Evolutionary conservation across 1,140 invertebrate genomes (phyloP).

Genomic region (Zaprionus tsacasi): DNA sequence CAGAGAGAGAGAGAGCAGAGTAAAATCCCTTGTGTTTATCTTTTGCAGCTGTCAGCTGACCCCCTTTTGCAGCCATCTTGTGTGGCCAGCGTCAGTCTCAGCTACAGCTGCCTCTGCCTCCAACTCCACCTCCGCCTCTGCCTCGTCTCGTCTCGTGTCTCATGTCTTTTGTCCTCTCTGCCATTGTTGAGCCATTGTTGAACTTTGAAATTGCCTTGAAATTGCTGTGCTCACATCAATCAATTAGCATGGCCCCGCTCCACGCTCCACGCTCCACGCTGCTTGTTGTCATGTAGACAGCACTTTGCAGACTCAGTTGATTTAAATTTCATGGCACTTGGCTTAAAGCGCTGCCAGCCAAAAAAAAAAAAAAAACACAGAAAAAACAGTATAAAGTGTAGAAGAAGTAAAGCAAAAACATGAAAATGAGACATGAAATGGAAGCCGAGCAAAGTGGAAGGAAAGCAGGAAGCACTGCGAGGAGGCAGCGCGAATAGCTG

Average conservation of each 20-base stretch:
- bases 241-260: constrained; percentile 58
- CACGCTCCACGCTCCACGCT: background rate
- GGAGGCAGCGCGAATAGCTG: constrained; percentile 58
- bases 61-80: constrained; percentile 50
- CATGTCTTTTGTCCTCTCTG: constrained; percentile 5
- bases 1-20: background rate
- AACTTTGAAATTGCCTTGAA: constrained; percentile 80
- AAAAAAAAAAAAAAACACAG: no score
- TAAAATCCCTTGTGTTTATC: constrained; percentile 65
- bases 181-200: constrained; percentile 61
- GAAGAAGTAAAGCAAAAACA: constrained; percentile 25
- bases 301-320: constrained; percentile 40
- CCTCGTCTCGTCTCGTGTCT: background rate
- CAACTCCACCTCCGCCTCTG: background rate
- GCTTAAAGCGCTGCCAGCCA: constrained; percentile 37
- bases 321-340: constrained; percentile 51
- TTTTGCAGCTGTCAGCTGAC: constrained; percentile 62
- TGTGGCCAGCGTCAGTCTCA: constrained; percentile 47
- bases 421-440: constrained; percentile 33
- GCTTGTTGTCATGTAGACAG: constrained; percentile 47
- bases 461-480: constrained; percentile 31
- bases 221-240: constrained; percentile 80
- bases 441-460: constrained; percentile 31
- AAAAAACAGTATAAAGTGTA: background rate
- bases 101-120: background rate